Conservation (phyloP, 1,140 invertebrate species). For the Drosophila nigromelanica region DNA sequence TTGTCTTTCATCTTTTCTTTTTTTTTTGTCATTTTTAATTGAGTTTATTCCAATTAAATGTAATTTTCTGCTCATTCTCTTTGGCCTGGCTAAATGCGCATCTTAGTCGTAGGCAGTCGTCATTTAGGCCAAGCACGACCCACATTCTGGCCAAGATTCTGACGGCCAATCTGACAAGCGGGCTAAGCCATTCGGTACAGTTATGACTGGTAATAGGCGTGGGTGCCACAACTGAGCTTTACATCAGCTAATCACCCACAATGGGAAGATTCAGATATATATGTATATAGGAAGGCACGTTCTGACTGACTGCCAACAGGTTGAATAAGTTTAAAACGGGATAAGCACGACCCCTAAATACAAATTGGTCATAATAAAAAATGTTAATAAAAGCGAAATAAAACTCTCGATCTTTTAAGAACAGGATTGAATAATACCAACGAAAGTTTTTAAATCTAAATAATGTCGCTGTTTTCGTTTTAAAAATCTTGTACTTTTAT, state of each 20-base stretch:
- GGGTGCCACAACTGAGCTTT: conserved; percentile 4
- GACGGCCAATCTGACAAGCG: conserved; percentile 3
- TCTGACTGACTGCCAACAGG: too few relatives aligned
- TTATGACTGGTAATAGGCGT: conserved; percentile 26
- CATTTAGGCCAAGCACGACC: conserved; percentile 26
- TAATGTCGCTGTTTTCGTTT: too few relatives aligned
- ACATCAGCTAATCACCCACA: conserved; percentile 17
- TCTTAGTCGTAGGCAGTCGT: conserved; percentile 50
- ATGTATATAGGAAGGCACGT: background rate
- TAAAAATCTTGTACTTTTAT: too few relatives aligned
- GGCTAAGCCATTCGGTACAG: conserved; percentile 16
- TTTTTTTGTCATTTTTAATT: conserved; percentile 53
- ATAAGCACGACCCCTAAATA: too few relatives aligned
- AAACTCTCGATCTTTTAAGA: too few relatives aligned
- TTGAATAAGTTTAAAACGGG: too few relatives aligned
- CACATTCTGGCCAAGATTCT: conserved; percentile 38
- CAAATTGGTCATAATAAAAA: too few relatives aligned
- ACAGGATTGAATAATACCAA: too few relatives aligned
- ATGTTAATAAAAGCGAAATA: too few relatives aligned
- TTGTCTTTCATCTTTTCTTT: conserved; percentile 4
- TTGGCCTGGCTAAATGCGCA: conserved; percentile 16
- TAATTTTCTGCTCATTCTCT: conserved; percentile 61
- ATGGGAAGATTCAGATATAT: background rate
- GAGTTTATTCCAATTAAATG: conserved; percentile 67
- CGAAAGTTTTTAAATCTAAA: too few relatives aligned